Percentiles rank a stretch among this genome's conserved stretches.
phyloP scores from a whole-genome alignment of 2,113 vertebrate genomes.

The Leuciscus idus region DNA sequence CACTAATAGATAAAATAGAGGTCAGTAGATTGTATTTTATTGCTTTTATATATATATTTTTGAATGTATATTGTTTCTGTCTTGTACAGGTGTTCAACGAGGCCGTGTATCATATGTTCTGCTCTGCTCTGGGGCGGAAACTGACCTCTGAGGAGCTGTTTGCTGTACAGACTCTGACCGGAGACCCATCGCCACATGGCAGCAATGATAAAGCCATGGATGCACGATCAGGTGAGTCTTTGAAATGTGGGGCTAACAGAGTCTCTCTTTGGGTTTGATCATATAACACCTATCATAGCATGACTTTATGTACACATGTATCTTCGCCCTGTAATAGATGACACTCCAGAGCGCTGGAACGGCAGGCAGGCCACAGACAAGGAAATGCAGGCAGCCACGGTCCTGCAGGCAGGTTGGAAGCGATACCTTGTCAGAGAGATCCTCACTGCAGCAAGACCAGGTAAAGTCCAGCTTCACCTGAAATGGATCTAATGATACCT shows the following conservation, averaged over 20 bases:
- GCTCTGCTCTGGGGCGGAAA: conserved; percentile 67
- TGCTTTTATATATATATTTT: background rate
- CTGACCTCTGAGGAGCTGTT: conserved; percentile 73
- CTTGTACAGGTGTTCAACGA: conserved; percentile 81
- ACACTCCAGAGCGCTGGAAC: conserved; percentile 64
- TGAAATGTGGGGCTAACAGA: conserved; percentile 31
- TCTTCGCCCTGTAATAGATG: conserved; percentile 40
- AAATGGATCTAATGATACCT: background rate
- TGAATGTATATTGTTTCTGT: background rate
- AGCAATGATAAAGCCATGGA: conserved; percentile 14
- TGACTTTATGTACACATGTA: conserved; percentile 28
- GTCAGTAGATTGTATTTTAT: background rate
- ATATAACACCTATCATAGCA: background rate
- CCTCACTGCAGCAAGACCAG: conserved; percentile 71
- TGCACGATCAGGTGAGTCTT: conserved; percentile 15
- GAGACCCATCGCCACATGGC: conserved; percentile 55
- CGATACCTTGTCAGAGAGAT: conserved; percentile 65
- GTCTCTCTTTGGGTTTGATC: background rate
- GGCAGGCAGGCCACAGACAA: conserved; percentile 66
- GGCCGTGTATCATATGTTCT: conserved; percentile 83
- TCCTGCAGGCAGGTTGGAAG: conserved; percentile 72
- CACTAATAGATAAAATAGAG: too few species aligned
- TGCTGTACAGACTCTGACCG: conserved; percentile 81
- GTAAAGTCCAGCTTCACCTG: conserved; percentile 54
- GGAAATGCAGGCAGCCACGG: conserved; percentile 71